Evolutionary conservation across 2,888 invertebrate genomes (phyloP).

Genomic region (Creontiades dilutus): DNA sequence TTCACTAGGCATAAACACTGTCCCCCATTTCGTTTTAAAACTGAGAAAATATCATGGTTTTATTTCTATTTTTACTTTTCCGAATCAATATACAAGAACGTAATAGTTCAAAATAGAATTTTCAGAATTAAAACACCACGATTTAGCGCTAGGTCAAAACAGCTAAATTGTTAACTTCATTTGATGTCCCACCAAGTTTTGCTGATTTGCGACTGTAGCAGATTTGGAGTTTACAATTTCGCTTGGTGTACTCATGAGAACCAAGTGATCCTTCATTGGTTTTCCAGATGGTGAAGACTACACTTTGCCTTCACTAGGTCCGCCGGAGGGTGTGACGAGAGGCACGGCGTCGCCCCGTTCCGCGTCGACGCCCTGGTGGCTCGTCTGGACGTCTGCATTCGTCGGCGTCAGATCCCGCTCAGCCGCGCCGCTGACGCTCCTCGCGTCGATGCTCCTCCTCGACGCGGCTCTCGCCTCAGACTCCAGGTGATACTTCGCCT

Average conservation of each 20-base stretch:
- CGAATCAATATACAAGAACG: too few species aligned
- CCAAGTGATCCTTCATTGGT: conserved; percentile 36
- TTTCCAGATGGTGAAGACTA: conserved; percentile 73
- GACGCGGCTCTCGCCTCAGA: neutral
- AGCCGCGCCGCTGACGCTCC: neutral
- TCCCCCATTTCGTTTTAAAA: too few species aligned
- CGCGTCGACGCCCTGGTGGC: conserved; percentile 3
- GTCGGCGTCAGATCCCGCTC: neutral
- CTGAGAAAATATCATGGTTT: too few species aligned
- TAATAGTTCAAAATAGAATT: too few species aligned
- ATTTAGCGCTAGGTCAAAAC: too few species aligned
- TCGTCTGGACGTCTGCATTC: conserved; percentile 31
- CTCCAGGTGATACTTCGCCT: conserved; percentile 45
- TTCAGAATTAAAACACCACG: too few species aligned
- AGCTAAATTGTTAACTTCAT: too few species aligned
- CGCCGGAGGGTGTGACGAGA: conserved; percentile 70
- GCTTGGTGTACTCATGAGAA: neutral
- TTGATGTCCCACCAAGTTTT: too few species aligned
- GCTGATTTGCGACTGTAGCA: too few species aligned
- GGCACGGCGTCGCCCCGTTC: conserved; percentile 52
- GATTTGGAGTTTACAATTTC: too few species aligned
- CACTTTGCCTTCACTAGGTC: conserved; percentile 73
- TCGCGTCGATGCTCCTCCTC: neutral
- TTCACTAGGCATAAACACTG: too few species aligned
- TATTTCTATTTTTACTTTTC: too few species aligned